A percentile compares a stretch with the other conserved stretches of the same genome.
Conservation (phyloP, 2,113 vertebrate genomes). For the Sinocyclocheilus maitianheensis region DNA sequence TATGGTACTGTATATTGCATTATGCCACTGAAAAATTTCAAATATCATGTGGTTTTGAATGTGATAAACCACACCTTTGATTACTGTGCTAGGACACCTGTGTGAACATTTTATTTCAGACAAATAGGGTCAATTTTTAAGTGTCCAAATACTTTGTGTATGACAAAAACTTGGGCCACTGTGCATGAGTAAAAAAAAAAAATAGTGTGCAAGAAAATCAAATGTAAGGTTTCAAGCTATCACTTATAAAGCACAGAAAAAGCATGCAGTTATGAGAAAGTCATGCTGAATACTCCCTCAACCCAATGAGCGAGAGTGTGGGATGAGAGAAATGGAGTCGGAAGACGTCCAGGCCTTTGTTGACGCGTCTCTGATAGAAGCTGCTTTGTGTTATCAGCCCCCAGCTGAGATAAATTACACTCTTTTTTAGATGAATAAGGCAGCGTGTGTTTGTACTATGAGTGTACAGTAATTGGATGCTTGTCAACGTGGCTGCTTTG, state of each 20-base stretch:
- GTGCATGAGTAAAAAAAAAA: too few relatives aligned
- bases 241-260: not conserved
- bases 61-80: too few relatives aligned
- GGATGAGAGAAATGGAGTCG: not conserved
- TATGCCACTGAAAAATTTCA: too few relatives aligned
- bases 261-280: not conserved
- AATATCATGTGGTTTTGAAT: too few relatives aligned
- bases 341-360: constrained; percentile 25
- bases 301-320: not conserved
- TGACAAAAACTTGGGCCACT: too few relatives aligned
- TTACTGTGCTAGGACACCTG: too few relatives aligned
- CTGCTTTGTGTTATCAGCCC: constrained; percentile 62
- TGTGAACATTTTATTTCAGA: too few relatives aligned
- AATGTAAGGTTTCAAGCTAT: not conserved
- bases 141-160: too few relatives aligned
- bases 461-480: constrained; percentile 42
- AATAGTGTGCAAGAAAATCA: not conserved
- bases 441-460: constrained; percentile 27
- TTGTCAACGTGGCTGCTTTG: constrained; percentile 41
- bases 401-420: constrained; percentile 75
- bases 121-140: too few relatives aligned
- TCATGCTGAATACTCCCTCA: not conserved
- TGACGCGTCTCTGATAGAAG: not conserved
- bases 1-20: too few relatives aligned
- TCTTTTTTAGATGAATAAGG: constrained; percentile 42